These are phyloP conservation scores for Rhagonycha lutea DNA, from an alignment of 2,888 invertebrate genomes.

Conservation along the genomic window DNA sequence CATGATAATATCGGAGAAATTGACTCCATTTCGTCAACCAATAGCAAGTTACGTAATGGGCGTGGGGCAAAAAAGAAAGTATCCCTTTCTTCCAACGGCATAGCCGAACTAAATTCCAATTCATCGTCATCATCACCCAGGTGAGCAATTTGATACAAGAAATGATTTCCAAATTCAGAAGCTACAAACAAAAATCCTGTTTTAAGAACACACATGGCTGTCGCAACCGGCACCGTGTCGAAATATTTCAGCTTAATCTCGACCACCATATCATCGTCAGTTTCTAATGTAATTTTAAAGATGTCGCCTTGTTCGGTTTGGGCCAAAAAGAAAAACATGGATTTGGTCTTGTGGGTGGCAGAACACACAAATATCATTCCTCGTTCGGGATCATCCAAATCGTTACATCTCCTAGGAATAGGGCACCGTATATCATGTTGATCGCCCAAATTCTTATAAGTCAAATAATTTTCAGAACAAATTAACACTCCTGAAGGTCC, in stretches of 20 bases:
- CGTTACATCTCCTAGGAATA: slow-evolving; percentile 94
- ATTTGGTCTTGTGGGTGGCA: slow-evolving; percentile 98
- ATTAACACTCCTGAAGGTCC: slow-evolving; percentile 98
- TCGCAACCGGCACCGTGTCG: slow-evolving; percentile 97
- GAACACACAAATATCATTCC: slow-evolving; percentile 99
- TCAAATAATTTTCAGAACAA: slow-evolving; percentile 98
- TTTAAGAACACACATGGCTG: slow-evolving; percentile 96
- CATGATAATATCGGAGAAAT: slow-evolving; percentile 86
- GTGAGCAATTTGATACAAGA: slow-evolving; percentile 98
- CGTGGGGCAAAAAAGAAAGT: slow-evolving; percentile 98
- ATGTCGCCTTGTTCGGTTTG: slow-evolving; percentile 99
- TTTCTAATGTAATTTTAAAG: slow-evolving; percentile 95
- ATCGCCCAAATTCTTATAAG: slow-evolving; percentile 98
- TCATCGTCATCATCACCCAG: slow-evolving; percentile 99
- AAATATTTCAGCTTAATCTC: slow-evolving; percentile 99
- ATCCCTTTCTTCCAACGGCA: slow-evolving; percentile 98
- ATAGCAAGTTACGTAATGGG: slow-evolving; percentile 87
- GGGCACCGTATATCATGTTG: slow-evolving; percentile 98
- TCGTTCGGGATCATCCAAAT: slow-evolving; percentile 97
- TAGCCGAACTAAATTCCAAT: slow-evolving; percentile 96
- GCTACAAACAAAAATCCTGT: slow-evolving; percentile 99
- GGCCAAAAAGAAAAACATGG: slow-evolving; percentile 98
- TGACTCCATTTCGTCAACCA: slow-evolving; percentile 97
- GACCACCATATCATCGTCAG: slow-evolving; percentile 97
- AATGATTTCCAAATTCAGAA: slow-evolving; percentile 98